Evolutionary conservation across 2,888 invertebrate genomes (phyloP), one percentile per base, ranked within the genome.

Genomic region (Dicyrtomina minuta): DNA sequence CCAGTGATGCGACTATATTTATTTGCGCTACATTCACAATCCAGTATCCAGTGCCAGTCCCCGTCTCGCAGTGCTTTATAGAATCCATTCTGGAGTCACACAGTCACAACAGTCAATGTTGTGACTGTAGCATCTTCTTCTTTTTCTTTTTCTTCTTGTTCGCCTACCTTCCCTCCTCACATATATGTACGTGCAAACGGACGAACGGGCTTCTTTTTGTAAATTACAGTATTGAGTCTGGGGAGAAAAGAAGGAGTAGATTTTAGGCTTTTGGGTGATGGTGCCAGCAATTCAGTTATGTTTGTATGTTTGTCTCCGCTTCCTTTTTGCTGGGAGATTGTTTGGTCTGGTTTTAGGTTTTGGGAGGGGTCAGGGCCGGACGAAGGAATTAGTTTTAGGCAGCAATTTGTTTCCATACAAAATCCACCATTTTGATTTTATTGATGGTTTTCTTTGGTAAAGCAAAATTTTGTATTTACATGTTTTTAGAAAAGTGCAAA

Each of bases 11-110:
- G 49, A 61, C 49, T 61, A 46, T 61, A 61, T 61, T 61, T 61
- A 61, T 61, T 61, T 61, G 61, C 46, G 61, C 61, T 61, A 61
- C 61, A 61, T 61, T 61, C 49, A 49, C 59, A 33, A 33, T 33
- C 33, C 17, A 22, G 46, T 39, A 33, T 61, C 49, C 51, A 33
- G 33, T 33, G 4, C 33, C 5, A 58, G 41, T n/a, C 55, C 24
- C 55, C 2, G 15, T 51, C 51, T 12, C 49, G 8, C 8, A 15
- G 10, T 53, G 20, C 24, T 41, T 58, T 33, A 41, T 58, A 20
- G 58, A n/a, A n/a, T n/a, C n/a, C n/a, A n/a, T n/a, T 24, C n/a
- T 58, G 17, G 39, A 15, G 39, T 58, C 6, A n/a, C 2, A 53
- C 27, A 17, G 58, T 17, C 17, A 27, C 17, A 27, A 41, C 56